Evolutionary conservation across 2,888 invertebrate genomes (phyloP).

Genomic region (Leucophenga maculata): DNA sequence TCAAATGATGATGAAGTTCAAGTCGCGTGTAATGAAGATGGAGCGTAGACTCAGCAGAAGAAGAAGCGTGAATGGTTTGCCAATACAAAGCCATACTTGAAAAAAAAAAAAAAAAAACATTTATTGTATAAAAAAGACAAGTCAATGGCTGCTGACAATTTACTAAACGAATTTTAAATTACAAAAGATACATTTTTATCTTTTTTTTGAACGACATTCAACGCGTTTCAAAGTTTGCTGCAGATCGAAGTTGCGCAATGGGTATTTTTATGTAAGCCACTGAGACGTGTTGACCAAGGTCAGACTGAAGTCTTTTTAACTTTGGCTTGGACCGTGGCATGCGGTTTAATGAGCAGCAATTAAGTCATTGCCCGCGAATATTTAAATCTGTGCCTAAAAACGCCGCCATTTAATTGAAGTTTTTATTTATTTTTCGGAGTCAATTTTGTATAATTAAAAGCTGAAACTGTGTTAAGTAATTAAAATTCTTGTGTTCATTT

Average conservation of each 20-base stretch:
- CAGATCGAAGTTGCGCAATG: background rate
- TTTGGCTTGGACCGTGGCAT: background rate
- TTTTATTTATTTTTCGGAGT: no score
- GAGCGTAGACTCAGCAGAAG: no score
- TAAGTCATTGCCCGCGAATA: constrained; percentile 3
- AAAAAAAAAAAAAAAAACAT: no score
- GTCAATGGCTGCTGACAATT: no score
- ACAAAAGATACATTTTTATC: background rate
- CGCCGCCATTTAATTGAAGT: constrained; percentile 4
- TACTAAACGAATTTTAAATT: no score
- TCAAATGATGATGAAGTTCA: no score
- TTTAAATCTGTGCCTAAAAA: constrained; percentile 6
- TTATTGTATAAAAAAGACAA: no score
- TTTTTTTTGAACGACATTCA: background rate
- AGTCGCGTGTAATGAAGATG: no score
- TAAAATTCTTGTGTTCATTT: constrained; percentile 7
- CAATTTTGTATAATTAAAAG: constrained; percentile 9
- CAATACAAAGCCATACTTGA: no score
- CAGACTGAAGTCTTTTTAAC: background rate
- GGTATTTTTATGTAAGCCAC: background rate
- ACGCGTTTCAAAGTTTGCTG: background rate
- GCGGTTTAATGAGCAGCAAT: background rate
- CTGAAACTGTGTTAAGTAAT: background rate
- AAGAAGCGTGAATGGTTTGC: no score
- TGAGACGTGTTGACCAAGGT: constrained; percentile 4